A percentile compares a stretch with the other conserved stretches of the same genome.
phyloP scores from a whole-genome alignment of 2,797 vertebrate genomes.

The Phrynocephalus guinanensis region DNA sequence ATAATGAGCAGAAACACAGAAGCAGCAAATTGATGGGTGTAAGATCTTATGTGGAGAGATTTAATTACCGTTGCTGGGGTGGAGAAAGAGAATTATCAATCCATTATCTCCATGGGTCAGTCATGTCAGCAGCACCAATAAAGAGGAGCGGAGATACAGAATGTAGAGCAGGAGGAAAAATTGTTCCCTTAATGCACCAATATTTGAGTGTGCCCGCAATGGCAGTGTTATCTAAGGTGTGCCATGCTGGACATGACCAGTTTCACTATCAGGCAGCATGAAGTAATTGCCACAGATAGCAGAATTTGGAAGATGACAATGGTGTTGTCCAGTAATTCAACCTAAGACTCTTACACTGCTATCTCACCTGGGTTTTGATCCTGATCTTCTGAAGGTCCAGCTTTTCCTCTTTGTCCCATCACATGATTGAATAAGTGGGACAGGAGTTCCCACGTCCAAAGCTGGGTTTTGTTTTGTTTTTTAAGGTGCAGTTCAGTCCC shows the following conservation, averaged over 20 bases:
- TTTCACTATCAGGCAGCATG: background rate
- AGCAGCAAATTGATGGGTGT: background rate
- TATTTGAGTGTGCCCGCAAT: background rate
- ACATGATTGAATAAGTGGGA: no score
- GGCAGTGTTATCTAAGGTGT: background rate
- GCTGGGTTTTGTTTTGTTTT: no score
- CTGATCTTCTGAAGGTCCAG: no score
- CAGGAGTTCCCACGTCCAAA: no score
- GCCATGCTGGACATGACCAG: no score
- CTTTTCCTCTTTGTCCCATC: no score
- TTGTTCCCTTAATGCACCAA: background rate
- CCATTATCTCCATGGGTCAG: background rate
- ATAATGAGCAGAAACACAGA: background rate
- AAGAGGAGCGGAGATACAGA: slow-evolving; percentile 28
- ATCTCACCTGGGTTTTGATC: no score
- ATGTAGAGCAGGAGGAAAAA: background rate
- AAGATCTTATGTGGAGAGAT: background rate
- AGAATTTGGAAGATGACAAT: background rate
- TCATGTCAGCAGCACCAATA: background rate
- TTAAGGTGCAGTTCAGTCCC: no score
- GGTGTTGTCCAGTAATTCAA: background rate
- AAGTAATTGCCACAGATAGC: background rate
- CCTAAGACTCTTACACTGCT: background rate
- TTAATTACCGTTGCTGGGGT: background rate
- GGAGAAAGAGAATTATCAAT: background rate